Percentiles rank a stretch among this genome's conserved stretches.
phyloP scores from a whole-genome alignment of 2,888 invertebrate species.

The Ctenicera cuprea region DNA sequence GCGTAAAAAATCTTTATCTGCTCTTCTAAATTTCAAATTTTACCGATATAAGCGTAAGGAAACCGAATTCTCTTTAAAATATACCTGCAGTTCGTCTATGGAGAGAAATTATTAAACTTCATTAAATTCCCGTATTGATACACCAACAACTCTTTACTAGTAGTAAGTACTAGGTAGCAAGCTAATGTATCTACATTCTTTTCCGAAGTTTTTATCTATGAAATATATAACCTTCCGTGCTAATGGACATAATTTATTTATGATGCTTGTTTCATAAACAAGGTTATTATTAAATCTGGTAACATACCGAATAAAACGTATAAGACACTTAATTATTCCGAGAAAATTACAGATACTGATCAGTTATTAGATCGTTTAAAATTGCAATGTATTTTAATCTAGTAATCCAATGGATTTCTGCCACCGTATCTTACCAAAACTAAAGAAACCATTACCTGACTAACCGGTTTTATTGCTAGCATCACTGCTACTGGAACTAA shows the following conservation, averaged over 20 bases:
- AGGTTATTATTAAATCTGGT: conserved; percentile 49
- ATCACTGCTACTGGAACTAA: conserved; percentile 50
- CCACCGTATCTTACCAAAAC: conserved; percentile 7
- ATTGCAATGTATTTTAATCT: conserved; percentile 31
- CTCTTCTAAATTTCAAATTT: too few species aligned
- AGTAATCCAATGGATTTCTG: conserved; percentile 34
- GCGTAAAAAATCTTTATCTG: too few species aligned
- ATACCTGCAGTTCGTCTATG: too few species aligned
- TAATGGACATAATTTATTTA: conserved; percentile 49
- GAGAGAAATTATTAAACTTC: too few species aligned
- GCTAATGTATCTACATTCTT: conserved; percentile 38
- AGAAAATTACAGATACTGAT: conserved; percentile 49
- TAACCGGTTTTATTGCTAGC: conserved; percentile 49
- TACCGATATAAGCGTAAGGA: too few species aligned
- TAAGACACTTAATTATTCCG: conserved; percentile 46
- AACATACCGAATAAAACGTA: conserved; percentile 44
- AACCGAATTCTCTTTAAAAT: too few species aligned
- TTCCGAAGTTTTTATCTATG: conserved; percentile 22
- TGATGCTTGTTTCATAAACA: conserved; percentile 40
- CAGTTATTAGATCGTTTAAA: conserved; percentile 46
- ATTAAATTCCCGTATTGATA: too few species aligned
- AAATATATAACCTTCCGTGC: conserved; percentile 36
- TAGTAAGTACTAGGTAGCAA: conserved; percentile 4
- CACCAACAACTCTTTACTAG: conserved; percentile 20
- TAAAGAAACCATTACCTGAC: conserved; percentile 26